Evolutionary conservation across 2,888 invertebrate genomes (phyloP), one percentile per base, ranked within the genome.

Genomic region (Xanthia icteritia): DNA sequence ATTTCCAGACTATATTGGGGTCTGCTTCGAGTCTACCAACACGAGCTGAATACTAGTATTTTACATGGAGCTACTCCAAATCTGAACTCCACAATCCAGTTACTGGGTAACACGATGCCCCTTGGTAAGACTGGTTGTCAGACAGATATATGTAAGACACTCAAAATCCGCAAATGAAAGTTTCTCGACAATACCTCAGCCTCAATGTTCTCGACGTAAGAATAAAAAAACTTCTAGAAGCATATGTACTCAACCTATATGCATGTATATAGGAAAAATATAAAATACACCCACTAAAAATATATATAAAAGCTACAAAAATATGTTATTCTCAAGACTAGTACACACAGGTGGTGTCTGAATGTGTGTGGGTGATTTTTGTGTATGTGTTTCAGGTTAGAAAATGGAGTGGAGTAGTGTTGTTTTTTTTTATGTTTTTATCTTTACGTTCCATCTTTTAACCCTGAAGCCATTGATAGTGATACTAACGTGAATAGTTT

Each of bases 261-360:
- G 84, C 88, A 89, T 90, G 86, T 89, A 90, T 91, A 95, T 94
- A 95, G 92, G 94, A 94, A 95, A 96, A 96, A 96, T 96, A 96
- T 96, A 96, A 96, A 96, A 96, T 96, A 95, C 93, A 88, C 84
- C 85, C 83, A 91, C 91, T 93, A 96, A 96, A 95, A 96, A 94
- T n/a, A 96, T 95, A 95, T 95, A 96, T 95, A 95, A 94, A 93
- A 94, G 95, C 95, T 96, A 96, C 96, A 96, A 96, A 96, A 97
- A 96, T 96, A 96, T 96, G 95, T 95, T 95, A 96, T 96, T 96
- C 96, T 94, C 93, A 93, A 94, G 95, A 94, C 94, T 92, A 87
- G 92, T 88, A 89, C 94, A 95, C 95, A 95, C 96, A 95, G 95
- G 95, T 95, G 91, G 74, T 85, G 61, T 85, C 58, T 82, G 87